A percentile compares a stretch with the other conserved stretches of the same genome.
Evolutionary conservation across 2,797 vertebrate genomes (phyloP).

Genomic region (Sebastes matsubarae): DNA sequence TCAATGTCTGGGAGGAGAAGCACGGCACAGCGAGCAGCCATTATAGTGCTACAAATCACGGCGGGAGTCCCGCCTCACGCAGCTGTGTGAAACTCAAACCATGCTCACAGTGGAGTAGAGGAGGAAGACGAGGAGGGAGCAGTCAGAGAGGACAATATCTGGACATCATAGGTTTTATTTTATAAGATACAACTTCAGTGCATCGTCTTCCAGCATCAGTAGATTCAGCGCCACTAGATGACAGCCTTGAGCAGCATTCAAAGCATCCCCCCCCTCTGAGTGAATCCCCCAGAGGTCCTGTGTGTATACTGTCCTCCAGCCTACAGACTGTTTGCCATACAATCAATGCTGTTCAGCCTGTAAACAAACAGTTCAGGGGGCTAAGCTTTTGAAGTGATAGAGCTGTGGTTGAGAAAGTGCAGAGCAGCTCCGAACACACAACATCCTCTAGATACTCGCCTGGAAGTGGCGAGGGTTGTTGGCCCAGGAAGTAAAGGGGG

Average conservation of each 20-base stretch:
- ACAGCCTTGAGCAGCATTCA: constrained; percentile 73
- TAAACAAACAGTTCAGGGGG: constrained; percentile 74
- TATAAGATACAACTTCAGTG: background rate
- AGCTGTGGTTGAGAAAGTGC: constrained; percentile 77
- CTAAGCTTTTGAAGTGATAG: constrained; percentile 74
- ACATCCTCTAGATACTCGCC: constrained; percentile 77
- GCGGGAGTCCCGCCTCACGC: constrained; percentile 41
- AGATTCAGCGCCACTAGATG: constrained; percentile 74
- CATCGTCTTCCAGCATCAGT: background rate
- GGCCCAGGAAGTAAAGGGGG: constrained; percentile 75
- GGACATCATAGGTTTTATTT: background rate
- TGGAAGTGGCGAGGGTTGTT: constrained; percentile 76
- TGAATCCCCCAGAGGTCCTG: constrained; percentile 18
- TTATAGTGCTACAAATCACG: constrained; percentile 72
- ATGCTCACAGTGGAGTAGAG: constrained; percentile 2
- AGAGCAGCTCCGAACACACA: constrained; percentile 70
- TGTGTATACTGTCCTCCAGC: constrained; percentile 28
- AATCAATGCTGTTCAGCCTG: constrained; percentile 61
- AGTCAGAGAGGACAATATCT: background rate
- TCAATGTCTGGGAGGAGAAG: constrained; percentile 63
- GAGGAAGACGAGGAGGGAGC: background rate
- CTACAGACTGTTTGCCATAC: constrained; percentile 60
- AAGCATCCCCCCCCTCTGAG: background rate
- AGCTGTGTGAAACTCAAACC: constrained; percentile 74
- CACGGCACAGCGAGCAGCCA: constrained; percentile 39